Evolutionary conservation across 2,797 vertebrate genomes (phyloP).

Genomic region (Notoglanidium macrostoma): DNA sequence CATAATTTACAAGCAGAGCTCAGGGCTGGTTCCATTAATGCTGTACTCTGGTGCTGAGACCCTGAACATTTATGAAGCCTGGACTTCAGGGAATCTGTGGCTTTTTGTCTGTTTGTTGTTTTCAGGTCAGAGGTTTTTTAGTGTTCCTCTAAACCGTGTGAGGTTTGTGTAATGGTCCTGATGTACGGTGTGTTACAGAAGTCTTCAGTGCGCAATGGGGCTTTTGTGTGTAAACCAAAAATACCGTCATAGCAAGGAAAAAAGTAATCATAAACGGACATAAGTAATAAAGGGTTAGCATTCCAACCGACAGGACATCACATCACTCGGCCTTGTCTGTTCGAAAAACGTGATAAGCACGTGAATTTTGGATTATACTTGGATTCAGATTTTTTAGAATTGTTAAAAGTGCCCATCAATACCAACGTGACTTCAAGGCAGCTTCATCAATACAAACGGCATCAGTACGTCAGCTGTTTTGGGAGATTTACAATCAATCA

Average conservation of each 20-base stretch:
- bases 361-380: background rate
- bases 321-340: background rate
- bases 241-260: background rate
- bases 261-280: no score
- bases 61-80: constrained; percentile 53
- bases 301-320: background rate
- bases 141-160: background rate
- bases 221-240: background rate
- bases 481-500: no score
- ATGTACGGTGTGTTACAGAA: background rate
- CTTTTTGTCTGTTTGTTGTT: constrained; percentile 42
- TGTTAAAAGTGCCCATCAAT: background rate
- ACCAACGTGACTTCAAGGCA: background rate
- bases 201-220: background rate
- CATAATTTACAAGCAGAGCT: constrained; percentile 78
- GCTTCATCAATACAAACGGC: background rate
- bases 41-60: constrained; percentile 66
- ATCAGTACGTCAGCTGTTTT: background rate
- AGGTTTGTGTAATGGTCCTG: background rate
- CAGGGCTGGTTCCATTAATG: constrained; percentile 71
- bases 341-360: background rate
- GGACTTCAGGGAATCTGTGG: constrained; percentile 53
- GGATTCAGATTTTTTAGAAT: background rate
- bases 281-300: background rate
- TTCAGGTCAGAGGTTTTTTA: constrained; percentile 22